A percentile compares a stretch with the other conserved stretches of the same genome.
These are phyloP conservation scores for Listronotus oregonensis DNA, from an alignment of 1,140 invertebrate genomes.

Conservation along the genomic window DNA sequence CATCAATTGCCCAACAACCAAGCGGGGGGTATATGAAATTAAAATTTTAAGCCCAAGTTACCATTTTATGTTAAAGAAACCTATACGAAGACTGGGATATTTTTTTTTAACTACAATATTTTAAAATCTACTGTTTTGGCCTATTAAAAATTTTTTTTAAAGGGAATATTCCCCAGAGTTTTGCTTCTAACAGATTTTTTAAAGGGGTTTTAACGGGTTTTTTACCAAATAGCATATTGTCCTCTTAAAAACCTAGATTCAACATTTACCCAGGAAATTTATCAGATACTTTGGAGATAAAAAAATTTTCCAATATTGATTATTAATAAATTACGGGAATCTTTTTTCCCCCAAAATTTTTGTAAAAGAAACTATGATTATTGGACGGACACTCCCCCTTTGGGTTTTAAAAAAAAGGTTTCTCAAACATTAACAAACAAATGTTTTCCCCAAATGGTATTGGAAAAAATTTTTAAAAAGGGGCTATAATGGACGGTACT, in stretches of 20 bases:
- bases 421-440: constrained; percentile 63
- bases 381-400: constrained; percentile 63
- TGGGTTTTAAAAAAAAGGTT: constrained; percentile 67
- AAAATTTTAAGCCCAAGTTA: constrained; percentile 68
- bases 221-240: constrained; percentile 71
- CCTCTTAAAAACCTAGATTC: constrained; percentile 63
- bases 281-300: constrained; percentile 59
- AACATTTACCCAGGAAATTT: constrained; percentile 60
- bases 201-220: constrained; percentile 66
- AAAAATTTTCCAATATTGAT: constrained; percentile 60
- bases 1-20: constrained; percentile 63
- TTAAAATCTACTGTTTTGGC: constrained; percentile 53
- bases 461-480: constrained; percentile 61
- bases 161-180: constrained; percentile 43
- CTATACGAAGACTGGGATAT: constrained; percentile 47
- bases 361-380: constrained; percentile 71
- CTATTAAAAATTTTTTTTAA: constrained; percentile 40
- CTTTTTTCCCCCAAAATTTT: constrained; percentile 64
- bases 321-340: constrained; percentile 61
- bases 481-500: constrained; percentile 64
- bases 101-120: constrained; percentile 48
- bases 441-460: constrained; percentile 66
- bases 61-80: constrained; percentile 61
- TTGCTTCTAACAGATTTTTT: constrained; percentile 59
- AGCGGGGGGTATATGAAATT: constrained; percentile 67